Base-by-base conservation (phyloP, 2,113 vertebrate species). In the Eurystomus gularis region DNA sequence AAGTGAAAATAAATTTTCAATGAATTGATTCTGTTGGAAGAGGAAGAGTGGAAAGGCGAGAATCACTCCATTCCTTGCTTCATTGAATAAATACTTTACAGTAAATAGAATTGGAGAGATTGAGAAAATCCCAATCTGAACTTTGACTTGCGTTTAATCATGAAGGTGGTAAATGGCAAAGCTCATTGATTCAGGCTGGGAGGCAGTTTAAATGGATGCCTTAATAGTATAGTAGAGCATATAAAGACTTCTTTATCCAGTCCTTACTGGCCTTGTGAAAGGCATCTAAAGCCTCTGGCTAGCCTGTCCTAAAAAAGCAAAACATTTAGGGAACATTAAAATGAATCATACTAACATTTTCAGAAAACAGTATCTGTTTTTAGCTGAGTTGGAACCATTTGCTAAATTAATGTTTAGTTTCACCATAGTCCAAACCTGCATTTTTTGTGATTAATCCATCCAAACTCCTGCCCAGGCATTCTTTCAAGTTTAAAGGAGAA, bases 81-180 rank as follows among this genome's bases (percentile, higher is more conserved):
- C 37, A 35, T 66, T 89, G 72, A 76, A 91, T 83, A 85, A 94
- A 86, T 91, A 66, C 48, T 91, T 91, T 76, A 73, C 29, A 69
- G 52, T 84, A 91, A 89, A 75, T 71, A 71, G 86, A 88, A 58
- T 21, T 66, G 21, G 16, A 91, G 55, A 86, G 55, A 62, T 10
- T 71, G 73, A 62, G 78, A 87, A 93, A 85, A 91, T 69, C 84
- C 61, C 44, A 82, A n/a, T 82, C 70, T 93, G 66, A 72, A 2
- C 1, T 85, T 70, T 86, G 89, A 64, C 65, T 84, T 91, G 35
- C 57, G 44, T 84, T 94, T 96, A 91, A 82, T 94, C 65, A 87
- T 51, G 39, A 79, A 55, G 61, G 60, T 68, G 26, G 26, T 86
- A 91, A 93, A 83, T 0, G 0, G 46, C 51, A 84, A 78, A 84